Percentiles rank a stretch among this genome's conserved stretches.
Evolutionary conservation across 2,797 vertebrate species (phyloP).

Genomic region (Antrozous pallidus): DNA sequence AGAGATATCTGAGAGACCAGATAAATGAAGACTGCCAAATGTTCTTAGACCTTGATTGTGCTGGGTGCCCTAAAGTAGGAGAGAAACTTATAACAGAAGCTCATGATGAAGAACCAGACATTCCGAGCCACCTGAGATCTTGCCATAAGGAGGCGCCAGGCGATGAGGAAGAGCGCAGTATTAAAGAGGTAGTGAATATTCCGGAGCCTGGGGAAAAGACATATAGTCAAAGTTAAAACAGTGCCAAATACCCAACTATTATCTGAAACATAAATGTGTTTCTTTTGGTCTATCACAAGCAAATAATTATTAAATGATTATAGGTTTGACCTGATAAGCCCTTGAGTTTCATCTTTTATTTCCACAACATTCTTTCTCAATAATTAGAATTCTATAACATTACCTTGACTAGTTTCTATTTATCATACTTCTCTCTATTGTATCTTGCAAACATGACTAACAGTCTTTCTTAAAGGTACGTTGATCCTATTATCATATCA

Average conservation of each 20-base stretch:
- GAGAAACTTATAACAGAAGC: slow-evolving; percentile 96
- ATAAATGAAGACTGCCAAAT: slow-evolving; percentile 35
- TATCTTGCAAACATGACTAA: not conserved
- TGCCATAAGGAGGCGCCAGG: slow-evolving; percentile 96
- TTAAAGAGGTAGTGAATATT: slow-evolving; percentile 96
- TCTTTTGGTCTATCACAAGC: not conserved
- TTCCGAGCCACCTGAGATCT: slow-evolving; percentile 96
- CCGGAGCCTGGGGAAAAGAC: slow-evolving; percentile 86
- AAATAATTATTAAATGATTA: not conserved
- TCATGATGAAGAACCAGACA: slow-evolving; percentile 97
- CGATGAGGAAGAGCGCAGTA: slow-evolving; percentile 90
- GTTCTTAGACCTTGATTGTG: slow-evolving; percentile 83
- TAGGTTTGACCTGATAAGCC: not conserved
- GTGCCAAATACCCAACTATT: not conserved
- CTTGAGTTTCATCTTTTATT: not conserved
- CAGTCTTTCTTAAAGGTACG: not conserved
- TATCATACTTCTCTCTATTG: not conserved
- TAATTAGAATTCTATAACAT: not conserved
- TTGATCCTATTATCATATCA: not conserved
- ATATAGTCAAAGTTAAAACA: not conserved
- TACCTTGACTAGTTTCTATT: not conserved
- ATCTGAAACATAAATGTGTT: not conserved
- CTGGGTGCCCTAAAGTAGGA: slow-evolving; percentile 96
- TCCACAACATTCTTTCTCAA: not conserved
- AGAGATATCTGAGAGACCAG: slow-evolving; percentile 71